These are phyloP conservation scores for Dasyprocta punctata DNA, from an alignment of 2,113 vertebrate species.

Conservation along the genomic window DNA sequence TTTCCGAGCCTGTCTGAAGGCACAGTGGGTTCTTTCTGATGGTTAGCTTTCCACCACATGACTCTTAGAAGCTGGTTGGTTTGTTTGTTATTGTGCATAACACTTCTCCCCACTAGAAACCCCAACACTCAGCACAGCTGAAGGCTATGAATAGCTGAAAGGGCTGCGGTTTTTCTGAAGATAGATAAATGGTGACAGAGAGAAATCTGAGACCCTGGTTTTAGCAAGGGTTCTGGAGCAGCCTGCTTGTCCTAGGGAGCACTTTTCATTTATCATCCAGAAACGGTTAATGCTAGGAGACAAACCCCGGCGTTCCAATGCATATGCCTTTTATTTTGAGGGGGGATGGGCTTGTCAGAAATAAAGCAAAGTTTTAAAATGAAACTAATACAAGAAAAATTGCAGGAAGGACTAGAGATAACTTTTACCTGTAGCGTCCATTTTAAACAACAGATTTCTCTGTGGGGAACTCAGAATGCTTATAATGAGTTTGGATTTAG, in stretches of 20 bases:
- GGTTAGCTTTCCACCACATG: background rate
- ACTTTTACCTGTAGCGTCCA: conserved; percentile 58
- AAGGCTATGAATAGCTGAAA: conserved; percentile 58
- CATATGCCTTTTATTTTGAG: background rate
- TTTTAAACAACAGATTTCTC: conserved; percentile 70
- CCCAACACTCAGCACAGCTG: background rate
- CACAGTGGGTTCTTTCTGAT: conserved; percentile 18
- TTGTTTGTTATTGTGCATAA: background rate
- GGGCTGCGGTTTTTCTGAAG: conserved; percentile 48
- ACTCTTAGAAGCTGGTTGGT: background rate
- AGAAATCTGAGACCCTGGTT: conserved; percentile 66
- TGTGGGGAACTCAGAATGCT: conserved; percentile 25
- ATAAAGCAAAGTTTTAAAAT: conserved; percentile 57
- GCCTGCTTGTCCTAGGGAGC: conserved; percentile 81
- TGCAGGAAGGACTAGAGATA: conserved; percentile 65
- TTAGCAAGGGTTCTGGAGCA: conserved; percentile 76
- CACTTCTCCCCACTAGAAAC: background rate
- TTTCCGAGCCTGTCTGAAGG: conserved; percentile 51
- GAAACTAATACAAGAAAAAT: conserved; percentile 42
- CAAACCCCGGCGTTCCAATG: conserved; percentile 84
- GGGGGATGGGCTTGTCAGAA: conserved; percentile 56
- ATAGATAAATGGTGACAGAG: conserved; percentile 58
- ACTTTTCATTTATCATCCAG: conserved; percentile 88
- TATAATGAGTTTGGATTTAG: conserved; percentile 65
- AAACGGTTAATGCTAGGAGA: conserved; percentile 83